Evolutionary conservation across 2,113 vertebrate genomes (phyloP).

Genomic region (Oceanites oceanicus): DNA sequence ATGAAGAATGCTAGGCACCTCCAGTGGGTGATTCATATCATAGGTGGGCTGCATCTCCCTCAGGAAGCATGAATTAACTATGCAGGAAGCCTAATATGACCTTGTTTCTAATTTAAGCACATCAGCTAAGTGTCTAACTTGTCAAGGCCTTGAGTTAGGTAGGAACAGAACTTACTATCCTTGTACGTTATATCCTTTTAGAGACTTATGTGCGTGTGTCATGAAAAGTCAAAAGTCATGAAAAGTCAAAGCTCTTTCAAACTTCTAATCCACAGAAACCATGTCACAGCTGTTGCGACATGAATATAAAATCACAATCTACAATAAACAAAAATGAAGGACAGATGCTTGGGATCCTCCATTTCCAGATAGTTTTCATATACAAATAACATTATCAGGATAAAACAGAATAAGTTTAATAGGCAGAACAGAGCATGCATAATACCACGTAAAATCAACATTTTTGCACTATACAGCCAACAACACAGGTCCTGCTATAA

Average conservation of each 20-base stretch:
- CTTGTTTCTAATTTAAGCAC: constrained; percentile 33
- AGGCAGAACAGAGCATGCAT: background rate
- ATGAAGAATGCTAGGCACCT: background rate
- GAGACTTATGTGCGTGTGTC: background rate
- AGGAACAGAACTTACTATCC: background rate
- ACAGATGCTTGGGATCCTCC: background rate
- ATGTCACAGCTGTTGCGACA: background rate
- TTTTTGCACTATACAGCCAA: background rate
- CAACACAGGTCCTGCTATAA: background rate
- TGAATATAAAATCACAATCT: background rate
- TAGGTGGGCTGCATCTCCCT: background rate
- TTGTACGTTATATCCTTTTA: background rate
- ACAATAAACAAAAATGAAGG: background rate
- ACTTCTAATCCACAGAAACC: background rate
- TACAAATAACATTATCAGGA: background rate
- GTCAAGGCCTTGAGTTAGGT: background rate
- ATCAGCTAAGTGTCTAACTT: background rate
- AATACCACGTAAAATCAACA: background rate
- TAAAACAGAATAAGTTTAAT: background rate
- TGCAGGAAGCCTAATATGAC: background rate
- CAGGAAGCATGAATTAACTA: background rate
- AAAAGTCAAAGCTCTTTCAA: background rate
- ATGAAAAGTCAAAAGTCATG: background rate
- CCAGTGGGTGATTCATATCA: background rate
- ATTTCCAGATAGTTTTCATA: background rate